phyloP scores from a whole-genome alignment of 2,888 invertebrate genomes.

The Ligdia adustata region DNA sequence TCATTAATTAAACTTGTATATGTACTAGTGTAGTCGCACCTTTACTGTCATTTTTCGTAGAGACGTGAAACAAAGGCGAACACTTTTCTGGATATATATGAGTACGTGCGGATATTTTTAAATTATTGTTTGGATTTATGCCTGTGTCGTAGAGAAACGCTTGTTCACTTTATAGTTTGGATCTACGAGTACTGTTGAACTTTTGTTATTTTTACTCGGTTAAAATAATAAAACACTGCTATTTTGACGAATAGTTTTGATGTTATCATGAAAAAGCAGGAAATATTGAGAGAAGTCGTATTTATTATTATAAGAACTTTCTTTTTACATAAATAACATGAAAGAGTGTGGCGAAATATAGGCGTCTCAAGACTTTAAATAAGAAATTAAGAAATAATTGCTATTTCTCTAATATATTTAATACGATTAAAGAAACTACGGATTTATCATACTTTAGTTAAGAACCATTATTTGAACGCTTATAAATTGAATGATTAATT shows the following conservation, averaged over 20 bases:
- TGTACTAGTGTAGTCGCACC: conserved; percentile 2
- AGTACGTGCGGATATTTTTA: conserved; percentile 31
- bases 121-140: conserved; percentile 31
- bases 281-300: background rate
- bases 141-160: conserved; percentile 13
- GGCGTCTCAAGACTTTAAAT: no score
- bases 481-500: no score
- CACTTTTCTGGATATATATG: conserved; percentile 33
- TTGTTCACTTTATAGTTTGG: conserved; percentile 19
- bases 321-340: no score
- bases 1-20: no score
- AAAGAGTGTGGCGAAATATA: no score
- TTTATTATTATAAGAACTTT: no score
- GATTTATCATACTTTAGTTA: no score
- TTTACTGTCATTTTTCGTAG: conserved; percentile 49
- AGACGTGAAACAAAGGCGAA: conserved; percentile 41
- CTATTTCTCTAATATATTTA: no score
- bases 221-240: background rate
- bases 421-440: no score
- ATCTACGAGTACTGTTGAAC: conserved; percentile 9
- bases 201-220: conserved; percentile 11
- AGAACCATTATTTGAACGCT: no score
- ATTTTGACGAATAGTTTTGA: background rate
- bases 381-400: no score
- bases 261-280: background rate